These are phyloP conservation scores for Epinephelus lanceolatus DNA, from an alignment of 2,113 vertebrate genomes.

Conservation along the genomic window DNA sequence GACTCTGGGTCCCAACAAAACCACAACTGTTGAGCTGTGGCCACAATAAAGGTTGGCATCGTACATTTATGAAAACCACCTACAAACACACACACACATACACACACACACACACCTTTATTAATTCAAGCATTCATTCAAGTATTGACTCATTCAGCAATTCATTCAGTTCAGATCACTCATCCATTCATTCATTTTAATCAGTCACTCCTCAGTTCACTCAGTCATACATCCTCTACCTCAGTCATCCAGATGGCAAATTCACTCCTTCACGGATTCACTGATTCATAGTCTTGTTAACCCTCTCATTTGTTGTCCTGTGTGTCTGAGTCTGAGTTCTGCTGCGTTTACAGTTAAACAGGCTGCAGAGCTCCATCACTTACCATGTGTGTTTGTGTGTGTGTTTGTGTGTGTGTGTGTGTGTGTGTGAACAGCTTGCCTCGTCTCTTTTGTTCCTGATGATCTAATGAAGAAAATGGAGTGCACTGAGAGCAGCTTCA, in stretches of 20 bases:
- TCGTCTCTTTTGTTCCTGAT: constrained; percentile 16
- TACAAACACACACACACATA: too few relatives aligned
- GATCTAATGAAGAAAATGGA: constrained; percentile 48
- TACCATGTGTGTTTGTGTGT: constrained; percentile 46
- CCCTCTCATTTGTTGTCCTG: background rate
- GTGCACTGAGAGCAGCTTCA: constrained; percentile 28
- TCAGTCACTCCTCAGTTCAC: background rate
- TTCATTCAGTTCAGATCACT: background rate
- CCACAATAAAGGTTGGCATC: too few relatives aligned
- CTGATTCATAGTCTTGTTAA: background rate
- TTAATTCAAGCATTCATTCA: background rate
- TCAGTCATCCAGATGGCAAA: too few relatives aligned
- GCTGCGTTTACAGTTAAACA: constrained; percentile 42
- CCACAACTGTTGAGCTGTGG: too few relatives aligned
- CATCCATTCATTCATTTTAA: background rate
- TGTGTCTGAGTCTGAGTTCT: constrained; percentile 4
- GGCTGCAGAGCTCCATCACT: constrained; percentile 50
- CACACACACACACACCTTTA: background rate
- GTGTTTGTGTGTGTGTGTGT: constrained; percentile 8
- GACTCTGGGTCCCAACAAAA: too few relatives aligned
- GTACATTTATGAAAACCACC: too few relatives aligned
- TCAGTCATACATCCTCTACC: background rate
- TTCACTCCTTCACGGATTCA: background rate
- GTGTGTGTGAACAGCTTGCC: constrained; percentile 44
- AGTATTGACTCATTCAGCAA: background rate